These are phyloP conservation scores for Hyles lineata DNA, from an alignment of 2,888 invertebrate species.

Conservation along the genomic window DNA sequence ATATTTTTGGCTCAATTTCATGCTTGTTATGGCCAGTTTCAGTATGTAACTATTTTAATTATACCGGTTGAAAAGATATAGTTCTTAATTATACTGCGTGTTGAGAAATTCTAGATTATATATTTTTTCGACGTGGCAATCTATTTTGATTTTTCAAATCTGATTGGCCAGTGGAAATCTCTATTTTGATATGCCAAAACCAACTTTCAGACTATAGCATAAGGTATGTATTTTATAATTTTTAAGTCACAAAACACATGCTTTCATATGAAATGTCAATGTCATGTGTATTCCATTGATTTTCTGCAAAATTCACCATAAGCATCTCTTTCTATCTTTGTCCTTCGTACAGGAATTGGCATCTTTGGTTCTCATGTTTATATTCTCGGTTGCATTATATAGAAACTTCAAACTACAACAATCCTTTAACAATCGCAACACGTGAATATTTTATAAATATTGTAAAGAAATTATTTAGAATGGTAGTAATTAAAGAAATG, in stretches of 20 bases:
- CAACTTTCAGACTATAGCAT: not conserved
- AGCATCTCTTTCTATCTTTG: not conserved
- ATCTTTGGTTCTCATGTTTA: not conserved
- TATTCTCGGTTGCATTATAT: not conserved
- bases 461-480: slow-evolving; percentile 38
- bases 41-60: no score
- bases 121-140: not conserved
- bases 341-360: not conserved
- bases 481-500: slow-evolving; percentile 66
- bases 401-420: not conserved
- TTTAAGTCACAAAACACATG: not conserved
- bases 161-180: not conserved
- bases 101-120: not conserved
- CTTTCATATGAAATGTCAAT: slow-evolving; percentile 2
- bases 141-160: not conserved
- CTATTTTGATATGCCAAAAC: not conserved
- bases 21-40: no score
- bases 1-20: no score
- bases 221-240: not conserved
- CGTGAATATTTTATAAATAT: not conserved
- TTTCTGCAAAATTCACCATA: not conserved
- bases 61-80: no score
- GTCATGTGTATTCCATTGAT: not conserved
- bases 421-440: not conserved
- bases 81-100: not conserved